These are phyloP conservation scores for Sciurus carolinensis DNA, from an alignment of 2,797 vertebrate genomes.

Conservation along the genomic window DNA sequence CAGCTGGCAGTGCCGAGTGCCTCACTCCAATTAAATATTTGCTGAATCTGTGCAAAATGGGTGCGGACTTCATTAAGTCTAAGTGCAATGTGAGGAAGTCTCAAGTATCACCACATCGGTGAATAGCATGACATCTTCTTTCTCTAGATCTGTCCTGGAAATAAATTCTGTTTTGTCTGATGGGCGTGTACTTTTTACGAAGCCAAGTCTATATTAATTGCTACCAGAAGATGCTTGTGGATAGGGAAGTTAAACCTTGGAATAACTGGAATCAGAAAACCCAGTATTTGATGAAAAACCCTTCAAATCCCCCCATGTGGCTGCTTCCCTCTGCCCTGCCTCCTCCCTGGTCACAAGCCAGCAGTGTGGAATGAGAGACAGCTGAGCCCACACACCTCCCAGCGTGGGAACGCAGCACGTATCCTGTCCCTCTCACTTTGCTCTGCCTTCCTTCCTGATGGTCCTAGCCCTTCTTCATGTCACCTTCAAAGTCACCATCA, in stretches of 20 bases:
- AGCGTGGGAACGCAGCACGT: neutral
- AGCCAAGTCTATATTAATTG: neutral
- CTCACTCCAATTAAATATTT: neutral
- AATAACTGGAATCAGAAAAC: neutral
- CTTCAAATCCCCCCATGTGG: neutral
- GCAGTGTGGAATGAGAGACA: neutral
- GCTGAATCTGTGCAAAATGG: neutral
- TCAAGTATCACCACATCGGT: neutral
- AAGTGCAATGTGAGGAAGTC: neutral
- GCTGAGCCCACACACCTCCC: neutral
- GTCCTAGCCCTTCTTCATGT: neutral
- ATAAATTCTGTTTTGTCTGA: neutral
- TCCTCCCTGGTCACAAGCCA: neutral
- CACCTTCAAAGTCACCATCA: neutral
- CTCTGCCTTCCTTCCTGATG: no score
- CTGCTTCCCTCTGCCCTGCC: no score
- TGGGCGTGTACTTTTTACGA: neutral
- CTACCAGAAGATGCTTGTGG: neutral
- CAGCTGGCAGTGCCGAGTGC: neutral
- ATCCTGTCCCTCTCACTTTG: neutral
- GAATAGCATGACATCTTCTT: neutral
- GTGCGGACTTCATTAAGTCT: neutral
- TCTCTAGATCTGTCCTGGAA: slow-evolving; percentile 9
- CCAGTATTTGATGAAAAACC: neutral
- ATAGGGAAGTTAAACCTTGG: neutral